These are phyloP conservation scores for Chrysolina americana DNA, from an alignment of 2,888 invertebrate genomes.

Conservation along the genomic window DNA sequence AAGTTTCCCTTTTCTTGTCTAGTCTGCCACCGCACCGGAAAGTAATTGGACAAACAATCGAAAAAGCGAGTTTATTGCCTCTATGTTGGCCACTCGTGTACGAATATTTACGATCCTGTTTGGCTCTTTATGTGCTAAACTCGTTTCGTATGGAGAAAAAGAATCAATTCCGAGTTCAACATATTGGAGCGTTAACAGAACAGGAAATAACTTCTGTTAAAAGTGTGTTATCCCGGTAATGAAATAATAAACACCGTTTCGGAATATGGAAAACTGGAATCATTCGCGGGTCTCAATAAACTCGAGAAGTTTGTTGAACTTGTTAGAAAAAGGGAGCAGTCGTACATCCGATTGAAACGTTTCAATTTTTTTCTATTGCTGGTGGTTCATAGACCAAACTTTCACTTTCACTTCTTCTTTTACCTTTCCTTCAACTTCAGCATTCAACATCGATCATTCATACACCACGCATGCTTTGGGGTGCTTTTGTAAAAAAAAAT, in stretches of 20 bases:
- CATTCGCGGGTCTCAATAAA: not conserved
- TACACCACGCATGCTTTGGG: too few species aligned
- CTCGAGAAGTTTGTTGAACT: too few species aligned
- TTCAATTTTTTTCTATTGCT: too few species aligned
- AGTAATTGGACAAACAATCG: constrained; percentile 2
- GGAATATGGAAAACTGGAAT: not conserved
- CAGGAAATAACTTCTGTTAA: not conserved
- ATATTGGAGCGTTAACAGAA: not conserved
- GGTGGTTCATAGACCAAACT: too few species aligned
- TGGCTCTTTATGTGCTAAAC: not conserved
- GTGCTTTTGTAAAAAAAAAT: too few species aligned
- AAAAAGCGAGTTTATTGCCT: not conserved
- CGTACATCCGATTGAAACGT: too few species aligned
- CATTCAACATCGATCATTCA: too few species aligned
- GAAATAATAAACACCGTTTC: not conserved
- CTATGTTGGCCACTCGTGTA: not conserved
- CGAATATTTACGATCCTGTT: constrained; percentile 12
- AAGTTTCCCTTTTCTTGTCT: not conserved
- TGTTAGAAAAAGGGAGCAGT: too few species aligned
- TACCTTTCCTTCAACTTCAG: too few species aligned
- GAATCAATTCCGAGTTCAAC: not conserved
- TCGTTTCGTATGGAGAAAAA: not conserved
- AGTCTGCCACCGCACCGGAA: not conserved
- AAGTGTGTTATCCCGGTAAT: not conserved
- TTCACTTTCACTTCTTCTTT: too few species aligned